Base-by-base conservation (phyloP, 2,888 invertebrate genomes). In the Eupeodes luniger region DNA sequence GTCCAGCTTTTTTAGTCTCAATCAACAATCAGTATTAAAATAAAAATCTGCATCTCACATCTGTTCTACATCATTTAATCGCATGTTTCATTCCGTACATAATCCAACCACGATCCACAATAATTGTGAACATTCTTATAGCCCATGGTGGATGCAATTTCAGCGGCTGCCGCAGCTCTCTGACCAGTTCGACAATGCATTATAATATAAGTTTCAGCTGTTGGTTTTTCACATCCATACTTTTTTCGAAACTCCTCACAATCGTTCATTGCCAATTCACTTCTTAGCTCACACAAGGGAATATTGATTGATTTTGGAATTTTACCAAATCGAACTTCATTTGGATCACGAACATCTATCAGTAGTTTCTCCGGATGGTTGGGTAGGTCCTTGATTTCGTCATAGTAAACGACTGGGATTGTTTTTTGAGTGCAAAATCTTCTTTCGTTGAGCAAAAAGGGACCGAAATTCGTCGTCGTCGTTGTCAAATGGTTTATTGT, bases 281-380 rank as follows among this genome's bases (percentile, higher is more conserved):
- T 86, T 19, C 85, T 62, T 9, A 93, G 89, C 9, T 81, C 85
- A 12, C 85, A 94, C 96, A 97, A 94, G 90, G 97, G 97, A 92
- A 97, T 96, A 91, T 97, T 96, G 75, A 97, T 94, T 91, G 96
- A 96, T 76, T 95, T 95, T 55, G 97, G 97, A 85, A 97, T 95
- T 91, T 94, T 94, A 6, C 97, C 97, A 91, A 96, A 95, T 87
- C 94, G 93, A 11, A 97, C 92, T 93, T 97, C 97, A 19, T 94
- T 93, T 51, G 96, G 96, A 91, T 97, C 96, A 89, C 97, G 95
- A 0, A 97, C 97, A 94, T 97, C 97, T 84, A 98, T 95, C 36
- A 97, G 94, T 12, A 96, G 91, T 76, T 95, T 94, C 70, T 93
- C 92, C 4, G 93, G 92, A n/a, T 94, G 92, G 74, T 94, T 93